Percentiles rank a stretch among this genome's conserved stretches.
These are phyloP conservation scores for Mycteria americana DNA, from an alignment of 2,797 vertebrate species.

Conservation along the genomic window DNA sequence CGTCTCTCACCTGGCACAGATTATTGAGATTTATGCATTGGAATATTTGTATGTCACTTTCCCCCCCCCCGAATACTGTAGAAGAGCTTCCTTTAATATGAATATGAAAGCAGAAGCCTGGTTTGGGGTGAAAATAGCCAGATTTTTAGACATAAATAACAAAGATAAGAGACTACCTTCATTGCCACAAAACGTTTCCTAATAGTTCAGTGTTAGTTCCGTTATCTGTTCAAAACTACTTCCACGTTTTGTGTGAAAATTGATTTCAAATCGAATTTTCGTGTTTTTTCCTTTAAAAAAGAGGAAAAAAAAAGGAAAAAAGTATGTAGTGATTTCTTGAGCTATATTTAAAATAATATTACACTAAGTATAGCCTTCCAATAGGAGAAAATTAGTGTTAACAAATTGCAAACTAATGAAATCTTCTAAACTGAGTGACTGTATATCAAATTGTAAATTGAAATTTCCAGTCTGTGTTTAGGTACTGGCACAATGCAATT, in stretches of 20 bases:
- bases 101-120: neutral
- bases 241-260: neutral
- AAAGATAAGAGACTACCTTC: neutral
- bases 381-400: neutral
- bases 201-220: neutral
- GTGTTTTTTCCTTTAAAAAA: neutral
- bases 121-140: neutral
- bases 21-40: constrained; percentile 28
- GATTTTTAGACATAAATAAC: neutral
- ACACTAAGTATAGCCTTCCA: neutral
- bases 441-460: constrained; percentile 18
- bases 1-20: neutral
- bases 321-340: neutral
- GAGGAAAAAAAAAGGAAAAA: neutral
- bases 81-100: neutral
- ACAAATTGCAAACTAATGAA: neutral
- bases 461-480: constrained; percentile 26
- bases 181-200: neutral
- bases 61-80: neutral
- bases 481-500: neutral
- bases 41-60: neutral
- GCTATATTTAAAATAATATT: neutral
- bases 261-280: neutral
- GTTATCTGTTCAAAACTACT: neutral
- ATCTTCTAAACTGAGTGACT: neutral